phyloP scores from a whole-genome alignment of 2,113 vertebrate genomes.

The Entomyzon cyanotis region DNA sequence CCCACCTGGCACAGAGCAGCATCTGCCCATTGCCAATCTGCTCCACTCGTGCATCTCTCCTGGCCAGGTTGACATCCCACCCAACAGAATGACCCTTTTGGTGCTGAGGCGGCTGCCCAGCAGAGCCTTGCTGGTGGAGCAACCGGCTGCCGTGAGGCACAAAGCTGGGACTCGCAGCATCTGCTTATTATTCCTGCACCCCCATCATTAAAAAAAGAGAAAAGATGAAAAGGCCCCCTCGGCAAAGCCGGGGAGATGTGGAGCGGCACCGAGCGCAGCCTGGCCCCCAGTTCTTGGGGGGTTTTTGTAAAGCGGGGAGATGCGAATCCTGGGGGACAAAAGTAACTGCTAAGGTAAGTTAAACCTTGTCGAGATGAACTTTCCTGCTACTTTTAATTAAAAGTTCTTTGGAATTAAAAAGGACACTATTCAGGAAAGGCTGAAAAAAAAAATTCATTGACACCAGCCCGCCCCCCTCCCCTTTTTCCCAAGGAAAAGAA shows the following conservation, averaged over 20 bases:
- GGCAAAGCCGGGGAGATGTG: background rate
- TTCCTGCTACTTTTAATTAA: conserved; percentile 85
- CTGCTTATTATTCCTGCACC: conserved; percentile 43
- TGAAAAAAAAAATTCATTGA: conserved; percentile 85
- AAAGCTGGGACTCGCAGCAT: background rate
- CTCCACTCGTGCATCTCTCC: background rate
- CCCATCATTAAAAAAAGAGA: background rate
- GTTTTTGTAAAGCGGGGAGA: conserved; percentile 7
- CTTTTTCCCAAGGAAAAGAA: conserved; percentile 91
- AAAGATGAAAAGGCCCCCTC: conserved; percentile 15
- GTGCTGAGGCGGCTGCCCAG: accelerated
- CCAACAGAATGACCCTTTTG: background rate
- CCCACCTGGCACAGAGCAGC: background rate
- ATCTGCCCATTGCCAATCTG: accelerated
- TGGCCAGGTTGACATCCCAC: no score
- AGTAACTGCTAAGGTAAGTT: conserved; percentile 83
- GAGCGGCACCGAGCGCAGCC: background rate
- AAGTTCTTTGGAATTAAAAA: conserved; percentile 84
- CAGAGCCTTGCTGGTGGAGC: background rate
- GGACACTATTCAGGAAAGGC: conserved; percentile 82
- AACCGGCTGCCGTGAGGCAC: background rate
- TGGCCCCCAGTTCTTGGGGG: background rate
- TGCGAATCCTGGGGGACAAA: conserved; percentile 65
- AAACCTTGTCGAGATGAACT: conserved; percentile 81
- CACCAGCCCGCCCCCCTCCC: conserved; percentile 75